A percentile compares a stretch with the other conserved stretches of the same genome.
Evolutionary conservation across 2,797 vertebrate genomes (phyloP).

Genomic region (Lagorchestes hirsutus): DNA sequence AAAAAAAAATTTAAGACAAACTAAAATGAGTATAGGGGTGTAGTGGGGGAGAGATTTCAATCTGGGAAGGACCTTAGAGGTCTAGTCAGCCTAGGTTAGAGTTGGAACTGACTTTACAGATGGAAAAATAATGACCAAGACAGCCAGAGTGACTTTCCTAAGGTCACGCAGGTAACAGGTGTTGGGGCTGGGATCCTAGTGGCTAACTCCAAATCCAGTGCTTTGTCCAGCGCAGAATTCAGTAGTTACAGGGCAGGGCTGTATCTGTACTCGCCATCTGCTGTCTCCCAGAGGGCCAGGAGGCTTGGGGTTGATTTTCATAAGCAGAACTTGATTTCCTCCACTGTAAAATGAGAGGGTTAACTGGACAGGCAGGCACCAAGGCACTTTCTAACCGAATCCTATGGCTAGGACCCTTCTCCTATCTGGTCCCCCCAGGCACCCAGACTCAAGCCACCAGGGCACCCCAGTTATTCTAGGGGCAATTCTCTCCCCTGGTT

Average conservation of each 20-base stretch:
- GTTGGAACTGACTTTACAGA: not conserved
- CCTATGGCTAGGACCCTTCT: not conserved
- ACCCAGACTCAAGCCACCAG: not conserved
- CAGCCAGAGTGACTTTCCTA: not conserved
- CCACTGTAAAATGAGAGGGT: not conserved
- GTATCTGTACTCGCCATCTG: not conserved
- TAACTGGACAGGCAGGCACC: not conserved
- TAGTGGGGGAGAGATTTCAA: not conserved
- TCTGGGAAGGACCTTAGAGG: not conserved
- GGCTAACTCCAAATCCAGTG: not conserved
- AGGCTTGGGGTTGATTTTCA: not conserved
- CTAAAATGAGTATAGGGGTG: too few relatives aligned
- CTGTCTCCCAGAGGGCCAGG: not conserved
- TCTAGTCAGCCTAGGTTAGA: not conserved
- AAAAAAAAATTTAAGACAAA: too few relatives aligned
- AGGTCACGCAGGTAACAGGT: not conserved
- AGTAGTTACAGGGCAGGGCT: not conserved
- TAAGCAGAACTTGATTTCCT: not conserved
- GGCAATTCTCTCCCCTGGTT: not conserved
- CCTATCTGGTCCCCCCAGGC: not conserved
- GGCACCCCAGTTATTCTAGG: not conserved
- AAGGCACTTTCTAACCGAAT: not conserved
- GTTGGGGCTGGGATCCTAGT: not conserved
- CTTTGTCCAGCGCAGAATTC: not conserved
- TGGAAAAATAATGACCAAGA: not conserved